Base-by-base conservation (phyloP, 2,113 vertebrate species). In the Gallinago undulata region DNA sequence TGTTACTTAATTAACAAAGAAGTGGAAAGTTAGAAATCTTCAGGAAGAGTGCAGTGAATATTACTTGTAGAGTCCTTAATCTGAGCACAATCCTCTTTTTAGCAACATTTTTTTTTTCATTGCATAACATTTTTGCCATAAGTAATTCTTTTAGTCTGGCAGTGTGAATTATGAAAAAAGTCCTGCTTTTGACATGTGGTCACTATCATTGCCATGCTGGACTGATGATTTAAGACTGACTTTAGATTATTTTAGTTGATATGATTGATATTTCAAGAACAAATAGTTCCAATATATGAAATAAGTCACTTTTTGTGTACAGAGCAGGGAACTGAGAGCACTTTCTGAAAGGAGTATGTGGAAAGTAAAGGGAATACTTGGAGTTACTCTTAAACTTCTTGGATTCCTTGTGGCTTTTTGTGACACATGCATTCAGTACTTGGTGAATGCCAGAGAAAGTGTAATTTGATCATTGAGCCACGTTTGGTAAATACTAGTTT, bases 401-500 rank as follows among this genome's bases (percentile, higher is more conserved):
- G n/a, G 55, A 96, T 95, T 96, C 89, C 74, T 97, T 98, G 96
- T 97, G 96, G 96, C 84, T 97, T 95, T 94, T 89, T 97, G 70
- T 92, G 91, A 97, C 93, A 96, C 74, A 93, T 96, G 75, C 67
- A 92, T 57, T 97, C 47, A 16, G 74, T 97, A 53, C 91, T 96
- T 89, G n/a, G 90, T 79, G 30, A 93, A 94, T 96, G 90, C 93
- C 86, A 95, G 91, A 82, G 87, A 96, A 96, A 93, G 79, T 97
- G 96, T 97, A 97, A 98, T 95, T 95, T 96, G 97, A 98, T 97
- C 92, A 5, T 93, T 62, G 43, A 97, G 69, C 93, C 85, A 75
- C 55, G 12, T 97, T 98, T 97, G 90, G 95, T 98, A 98, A 98
- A 97, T 97, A 94, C 78, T 95, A 67, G 96, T 98, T 98, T 95